Conservation (phyloP, 2,113 vertebrate genomes). For the Cinclus cinclus region DNA sequence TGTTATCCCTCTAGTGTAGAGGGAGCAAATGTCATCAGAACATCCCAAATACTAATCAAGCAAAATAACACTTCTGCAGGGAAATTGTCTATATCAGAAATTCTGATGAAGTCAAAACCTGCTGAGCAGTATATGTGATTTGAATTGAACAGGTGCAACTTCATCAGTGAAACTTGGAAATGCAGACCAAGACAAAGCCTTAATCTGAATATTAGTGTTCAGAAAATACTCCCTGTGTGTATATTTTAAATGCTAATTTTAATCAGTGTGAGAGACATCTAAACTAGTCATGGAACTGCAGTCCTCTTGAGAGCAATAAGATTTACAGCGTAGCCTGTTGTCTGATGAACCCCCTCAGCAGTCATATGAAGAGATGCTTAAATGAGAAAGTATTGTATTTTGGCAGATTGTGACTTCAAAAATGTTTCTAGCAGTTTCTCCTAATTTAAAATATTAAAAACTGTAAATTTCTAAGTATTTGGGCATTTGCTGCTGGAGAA, state of each 20-base stretch:
- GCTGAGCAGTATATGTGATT: constrained; percentile 2
- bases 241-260: constrained; percentile 47
- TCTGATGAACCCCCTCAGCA: neutral
- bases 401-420: neutral
- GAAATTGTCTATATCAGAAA: neutral
- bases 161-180: neutral
- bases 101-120: neutral
- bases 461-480: neutral
- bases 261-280: neutral
- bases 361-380: neutral
- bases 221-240: neutral
- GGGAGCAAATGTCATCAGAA: neutral
- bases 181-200: neutral
- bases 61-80: neutral
- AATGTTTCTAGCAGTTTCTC: neutral
- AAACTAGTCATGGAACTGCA: neutral
- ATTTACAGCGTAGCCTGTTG: neutral
- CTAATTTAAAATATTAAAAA: neutral
- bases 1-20: neutral
- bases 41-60: neutral
- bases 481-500: neutral
- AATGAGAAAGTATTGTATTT: neutral
- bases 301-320: constrained; percentile 6
- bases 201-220: neutral
- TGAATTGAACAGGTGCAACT: neutral